These are phyloP conservation scores for Hemibagrus guttatus DNA, from an alignment of 2,797 vertebrate species.

Conservation along the genomic window DNA sequence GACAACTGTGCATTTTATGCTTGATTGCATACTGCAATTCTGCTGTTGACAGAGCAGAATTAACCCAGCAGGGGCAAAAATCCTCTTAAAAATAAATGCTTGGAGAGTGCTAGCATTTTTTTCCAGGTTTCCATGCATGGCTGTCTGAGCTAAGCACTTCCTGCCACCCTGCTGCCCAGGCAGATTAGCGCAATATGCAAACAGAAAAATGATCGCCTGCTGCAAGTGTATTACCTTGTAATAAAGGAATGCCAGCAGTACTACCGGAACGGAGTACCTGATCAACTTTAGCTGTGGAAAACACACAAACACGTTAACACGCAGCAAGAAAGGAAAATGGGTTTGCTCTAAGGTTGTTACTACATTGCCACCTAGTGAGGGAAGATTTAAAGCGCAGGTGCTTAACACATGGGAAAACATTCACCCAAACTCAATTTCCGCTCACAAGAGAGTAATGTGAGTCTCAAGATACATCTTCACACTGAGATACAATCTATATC, in stretches of 20 bases:
- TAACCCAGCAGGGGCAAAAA: conserved; percentile 26
- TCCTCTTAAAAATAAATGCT: conserved; percentile 39
- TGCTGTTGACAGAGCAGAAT: conserved; percentile 46
- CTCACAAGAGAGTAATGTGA: conserved; percentile 13
- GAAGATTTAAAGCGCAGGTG: neutral
- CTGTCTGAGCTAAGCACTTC: conserved; percentile 33
- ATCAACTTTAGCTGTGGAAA: conserved; percentile 78
- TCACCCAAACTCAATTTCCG: conserved; percentile 39
- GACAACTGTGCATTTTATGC: conserved; percentile 17
- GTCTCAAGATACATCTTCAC: conserved; percentile 36
- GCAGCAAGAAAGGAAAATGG: conserved; percentile 29
- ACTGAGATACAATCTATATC: conserved; percentile 29
- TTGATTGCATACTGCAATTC: conserved; percentile 29
- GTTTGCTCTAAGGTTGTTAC: conserved; percentile 55
- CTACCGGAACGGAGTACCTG: conserved; percentile 79
- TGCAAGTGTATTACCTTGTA: conserved; percentile 82
- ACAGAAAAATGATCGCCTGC: conserved; percentile 52
- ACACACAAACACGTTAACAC: conserved; percentile 29
- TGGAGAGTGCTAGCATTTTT: conserved; percentile 13
- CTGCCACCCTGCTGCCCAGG: conserved; percentile 27
- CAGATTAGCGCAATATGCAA: conserved; percentile 49
- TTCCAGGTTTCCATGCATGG: conserved; percentile 22
- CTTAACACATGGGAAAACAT: neutral
- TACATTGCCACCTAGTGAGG: conserved; percentile 78
- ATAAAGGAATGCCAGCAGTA: conserved; percentile 82